Percentiles rank a stretch among this genome's conserved stretches.
Evolutionary conservation across 2,113 vertebrate species (phyloP).

Genomic region (Bombycilla garrulus): DNA sequence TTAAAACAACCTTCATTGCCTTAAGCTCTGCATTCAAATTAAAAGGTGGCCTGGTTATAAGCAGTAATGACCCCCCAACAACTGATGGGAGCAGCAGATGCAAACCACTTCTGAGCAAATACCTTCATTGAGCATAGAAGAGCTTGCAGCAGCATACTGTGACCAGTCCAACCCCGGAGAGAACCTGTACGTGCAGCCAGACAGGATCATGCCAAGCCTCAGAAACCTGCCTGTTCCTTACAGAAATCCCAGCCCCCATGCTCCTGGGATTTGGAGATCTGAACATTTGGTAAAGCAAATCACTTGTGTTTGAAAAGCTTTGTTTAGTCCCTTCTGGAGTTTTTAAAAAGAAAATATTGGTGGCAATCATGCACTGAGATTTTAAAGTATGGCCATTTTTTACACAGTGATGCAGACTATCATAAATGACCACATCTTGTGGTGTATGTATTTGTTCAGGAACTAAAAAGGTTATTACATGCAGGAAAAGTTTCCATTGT

Average conservation of each 20-base stretch:
- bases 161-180: accelerated
- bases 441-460: not conserved
- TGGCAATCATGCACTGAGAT: not conserved
- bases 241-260: not conserved
- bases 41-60: not conserved
- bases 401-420: not conserved
- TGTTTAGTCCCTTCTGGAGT: not conserved
- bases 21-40: not conserved
- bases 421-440: not conserved
- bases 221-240: not conserved
- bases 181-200: not conserved
- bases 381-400: not conserved
- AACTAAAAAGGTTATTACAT: not conserved
- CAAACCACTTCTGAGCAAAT: not conserved
- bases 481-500: not conserved
- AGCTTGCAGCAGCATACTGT: not conserved
- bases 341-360: not conserved
- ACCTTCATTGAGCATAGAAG: not conserved
- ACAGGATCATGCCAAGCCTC: not conserved
- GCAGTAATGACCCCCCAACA: not conserved
- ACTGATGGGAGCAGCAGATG: not conserved
- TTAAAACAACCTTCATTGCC: not conserved
- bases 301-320: not conserved
- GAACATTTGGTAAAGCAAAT: not conserved
- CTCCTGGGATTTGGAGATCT: not conserved